These are phyloP conservation scores for Engystomops pustulosus DNA, from an alignment of 2,113 vertebrate species.

Conservation along the genomic window DNA sequence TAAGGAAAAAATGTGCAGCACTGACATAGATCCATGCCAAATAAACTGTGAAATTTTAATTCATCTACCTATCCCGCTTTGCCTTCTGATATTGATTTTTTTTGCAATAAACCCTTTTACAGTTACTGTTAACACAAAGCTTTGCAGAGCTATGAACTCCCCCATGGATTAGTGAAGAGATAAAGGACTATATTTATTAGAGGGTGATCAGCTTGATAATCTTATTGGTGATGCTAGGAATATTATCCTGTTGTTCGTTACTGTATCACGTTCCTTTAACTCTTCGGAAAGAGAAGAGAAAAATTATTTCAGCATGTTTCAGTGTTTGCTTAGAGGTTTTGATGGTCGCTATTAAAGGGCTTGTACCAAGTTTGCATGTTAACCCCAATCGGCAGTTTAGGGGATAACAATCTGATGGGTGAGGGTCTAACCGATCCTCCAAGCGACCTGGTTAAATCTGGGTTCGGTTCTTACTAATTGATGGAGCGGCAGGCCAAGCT, in stretches of 20 bases:
- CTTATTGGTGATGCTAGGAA: not conserved
- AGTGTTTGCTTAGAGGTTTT: too few relatives aligned
- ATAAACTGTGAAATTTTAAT: not conserved
- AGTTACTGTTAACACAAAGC: conserved; percentile 6
- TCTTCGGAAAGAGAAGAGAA: not conserved
- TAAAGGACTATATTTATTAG: conserved; percentile 14
- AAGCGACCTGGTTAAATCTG: too few relatives aligned
- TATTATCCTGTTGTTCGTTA: too few relatives aligned
- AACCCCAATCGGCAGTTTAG: too few relatives aligned
- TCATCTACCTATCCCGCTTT: not conserved
- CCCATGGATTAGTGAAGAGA: not conserved
- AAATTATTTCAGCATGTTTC: too few relatives aligned
- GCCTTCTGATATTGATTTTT: conserved; percentile 19
- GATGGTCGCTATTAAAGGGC: too few relatives aligned
- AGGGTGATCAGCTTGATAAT: not conserved
- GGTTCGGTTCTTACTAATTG: too few relatives aligned
- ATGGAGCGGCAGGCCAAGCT: too few relatives aligned
- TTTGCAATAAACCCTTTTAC: not conserved
- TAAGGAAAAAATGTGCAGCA: too few relatives aligned
- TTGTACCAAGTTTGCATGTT: too few relatives aligned
- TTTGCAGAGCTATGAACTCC: not conserved
- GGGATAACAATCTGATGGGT: too few relatives aligned
- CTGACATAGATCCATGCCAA: not conserved
- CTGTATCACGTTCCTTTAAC: not conserved
- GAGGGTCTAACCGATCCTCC: too few relatives aligned